Evolutionary conservation across 2,797 vertebrate species (phyloP), one percentile per base, ranked within the genome.

Genomic region (Sebastes cheni): DNA sequence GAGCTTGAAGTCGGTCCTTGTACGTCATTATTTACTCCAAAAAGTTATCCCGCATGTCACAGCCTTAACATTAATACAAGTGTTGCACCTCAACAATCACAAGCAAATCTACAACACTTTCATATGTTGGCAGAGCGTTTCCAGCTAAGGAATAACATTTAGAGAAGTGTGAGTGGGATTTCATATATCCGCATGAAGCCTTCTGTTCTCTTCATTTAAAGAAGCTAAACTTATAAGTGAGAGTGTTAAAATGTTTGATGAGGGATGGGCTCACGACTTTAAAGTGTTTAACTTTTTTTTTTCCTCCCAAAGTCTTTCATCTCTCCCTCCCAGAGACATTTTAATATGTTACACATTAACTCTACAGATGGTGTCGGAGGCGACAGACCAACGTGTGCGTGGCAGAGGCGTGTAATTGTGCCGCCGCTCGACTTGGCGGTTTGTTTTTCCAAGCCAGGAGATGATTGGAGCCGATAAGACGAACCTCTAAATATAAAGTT

Each of bases 401-500:
- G 75, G 82, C 72, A 55, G 61, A 83, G 90, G 84, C 89, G 80
- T 90, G 88, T 94, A 94, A 95, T 94, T 92, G 92, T 79, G 88
- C 90, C 79, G 36, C 82, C 82, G 85, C 90, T 86, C 67, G 81
- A 85, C 91, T 92, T 72, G 8, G 70, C 77, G 69, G 89, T 92
- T 94, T 90, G 84, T 89, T 92, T 92, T 93, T 88, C 85, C 82
- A 6, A 76, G 86, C 88, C n/a, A 75, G 18, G 86, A 94, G 93
- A 95, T 93, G 94, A 95, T 93, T 93, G 91, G 85, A 34, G 78
- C 78, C 14, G 94, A 95, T 95, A 95, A 93, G 92, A 87, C 74
- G 79, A 84, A 87, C 88, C 85, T 91, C 93, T 96, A 96, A 95
- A 96, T 96, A 95, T 96, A 94, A 95, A 95, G 93, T 95, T 93